Conservation (phyloP, 1,140 invertebrate species). For the Zophobas morio region DNA sequence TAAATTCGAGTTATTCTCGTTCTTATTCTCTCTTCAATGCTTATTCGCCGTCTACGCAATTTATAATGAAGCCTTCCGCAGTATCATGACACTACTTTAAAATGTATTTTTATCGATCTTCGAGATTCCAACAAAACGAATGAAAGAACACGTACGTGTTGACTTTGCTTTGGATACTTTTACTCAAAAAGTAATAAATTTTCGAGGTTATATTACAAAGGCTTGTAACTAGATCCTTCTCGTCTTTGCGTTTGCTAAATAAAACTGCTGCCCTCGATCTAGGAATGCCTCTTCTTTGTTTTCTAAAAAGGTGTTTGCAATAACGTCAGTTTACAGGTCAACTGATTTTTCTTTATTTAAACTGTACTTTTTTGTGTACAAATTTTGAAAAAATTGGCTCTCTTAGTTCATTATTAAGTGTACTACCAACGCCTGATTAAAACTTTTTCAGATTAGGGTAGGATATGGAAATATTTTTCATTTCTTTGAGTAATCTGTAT, state of each 20-base stretch:
- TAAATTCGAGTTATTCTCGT: constrained; percentile 36
- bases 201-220: constrained; percentile 31
- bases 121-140: background rate
- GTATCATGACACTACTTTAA: constrained; percentile 26
- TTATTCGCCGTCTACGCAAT: constrained; percentile 10
- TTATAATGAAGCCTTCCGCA: constrained; percentile 35
- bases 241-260: background rate
- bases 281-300: no score
- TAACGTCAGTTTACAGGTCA: no score
- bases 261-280: constrained; percentile 11
- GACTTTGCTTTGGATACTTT: constrained; percentile 21
- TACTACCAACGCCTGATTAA: no score
- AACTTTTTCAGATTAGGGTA: no score
- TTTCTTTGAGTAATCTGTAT: no score
- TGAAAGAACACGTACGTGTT: constrained; percentile 16
- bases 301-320: no score
- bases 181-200: constrained; percentile 40
- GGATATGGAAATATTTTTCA: no score
- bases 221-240: constrained; percentile 8
- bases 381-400: no score
- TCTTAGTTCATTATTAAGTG: no score
- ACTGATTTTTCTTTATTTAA: no score
- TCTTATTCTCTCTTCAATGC: constrained; percentile 21
- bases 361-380: no score
- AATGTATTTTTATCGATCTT: constrained; percentile 9